Percentiles rank a stretch among this genome's conserved stretches.
Evolutionary conservation across 2,113 vertebrate genomes (phyloP).

Genomic region (Oryzias melastigma): DNA sequence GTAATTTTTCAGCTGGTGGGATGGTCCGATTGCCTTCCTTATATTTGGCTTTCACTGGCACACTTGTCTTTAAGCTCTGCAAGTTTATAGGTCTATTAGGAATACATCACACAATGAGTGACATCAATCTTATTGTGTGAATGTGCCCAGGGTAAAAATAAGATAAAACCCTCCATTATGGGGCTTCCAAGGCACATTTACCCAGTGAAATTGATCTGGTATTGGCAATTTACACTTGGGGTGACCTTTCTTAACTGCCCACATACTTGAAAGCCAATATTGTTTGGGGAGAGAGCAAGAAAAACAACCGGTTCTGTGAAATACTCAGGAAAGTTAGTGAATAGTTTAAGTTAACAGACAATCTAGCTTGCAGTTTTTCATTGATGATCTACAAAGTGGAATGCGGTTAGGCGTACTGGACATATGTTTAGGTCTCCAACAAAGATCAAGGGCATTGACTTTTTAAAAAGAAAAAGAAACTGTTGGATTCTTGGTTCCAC

Average conservation of each 20-base stretch:
- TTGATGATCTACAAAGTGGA: slow-evolving; percentile 34
- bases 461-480: not conserved
- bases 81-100: slow-evolving; percentile 80
- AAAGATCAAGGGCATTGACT: slow-evolving; percentile 5
- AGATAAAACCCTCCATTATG: slow-evolving; percentile 78
- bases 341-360: slow-evolving; percentile 49
- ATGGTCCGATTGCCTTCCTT: slow-evolving; percentile 51
- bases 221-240: slow-evolving; percentile 80
- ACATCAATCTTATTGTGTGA: slow-evolving; percentile 72
- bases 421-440: slow-evolving; percentile 18
- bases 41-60: slow-evolving; percentile 63
- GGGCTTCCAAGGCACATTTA: slow-evolving; percentile 74
- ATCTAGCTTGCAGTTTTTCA: slow-evolving; percentile 38
- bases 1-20: slow-evolving; percentile 73
- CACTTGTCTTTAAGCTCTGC: slow-evolving; percentile 67
- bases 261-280: slow-evolving; percentile 70
- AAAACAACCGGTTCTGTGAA: slow-evolving; percentile 44
- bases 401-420: slow-evolving; percentile 19
- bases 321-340: slow-evolving; percentile 56
- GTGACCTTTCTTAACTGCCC: slow-evolving; percentile 76
- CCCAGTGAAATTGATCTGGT: slow-evolving; percentile 72
- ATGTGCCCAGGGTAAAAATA: slow-evolving; percentile 73
- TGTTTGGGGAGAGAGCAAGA: slow-evolving; percentile 53
- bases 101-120: slow-evolving; percentile 75
- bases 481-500: slow-evolving; percentile 14